A percentile compares a stretch with the other conserved stretches of the same genome.
phyloP scores from a whole-genome alignment of 2,113 vertebrate genomes.

The Cariama cristata region DNA sequence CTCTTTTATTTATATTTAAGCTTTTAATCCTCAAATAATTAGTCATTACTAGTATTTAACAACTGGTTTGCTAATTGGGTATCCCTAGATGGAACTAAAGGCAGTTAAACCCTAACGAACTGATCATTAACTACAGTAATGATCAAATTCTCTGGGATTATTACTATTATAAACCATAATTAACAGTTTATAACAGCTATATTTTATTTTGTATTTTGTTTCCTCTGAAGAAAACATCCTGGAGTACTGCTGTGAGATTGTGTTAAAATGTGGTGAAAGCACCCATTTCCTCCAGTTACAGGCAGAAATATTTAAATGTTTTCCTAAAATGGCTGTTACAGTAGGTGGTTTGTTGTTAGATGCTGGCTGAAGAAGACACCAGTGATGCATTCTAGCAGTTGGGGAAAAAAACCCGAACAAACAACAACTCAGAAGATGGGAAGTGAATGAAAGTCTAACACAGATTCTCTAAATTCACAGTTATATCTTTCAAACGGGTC shows the following conservation, averaged over 20 bases:
- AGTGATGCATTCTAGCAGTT: background rate
- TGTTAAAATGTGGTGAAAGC: background rate
- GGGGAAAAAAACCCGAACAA: background rate
- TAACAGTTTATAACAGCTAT: slow-evolving; percentile 68
- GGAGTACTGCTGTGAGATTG: background rate
- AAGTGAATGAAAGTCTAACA: background rate
- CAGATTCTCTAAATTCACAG: background rate
- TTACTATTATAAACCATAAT: slow-evolving; percentile 71
- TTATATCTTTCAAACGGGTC: background rate
- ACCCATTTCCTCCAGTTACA: background rate
- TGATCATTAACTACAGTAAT: slow-evolving; percentile 75
- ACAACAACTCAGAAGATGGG: accelerated
- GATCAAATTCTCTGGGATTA: slow-evolving; percentile 73
- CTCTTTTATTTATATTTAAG: slow-evolving; percentile 76
- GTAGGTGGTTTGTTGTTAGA: background rate
- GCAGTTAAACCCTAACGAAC: slow-evolving; percentile 70
- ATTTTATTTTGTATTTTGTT: slow-evolving; percentile 66
- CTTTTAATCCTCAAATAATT: slow-evolving; percentile 76
- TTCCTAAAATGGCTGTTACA: background rate
- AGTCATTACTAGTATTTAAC: slow-evolving; percentile 77
- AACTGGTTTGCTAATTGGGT: slow-evolving; percentile 73
- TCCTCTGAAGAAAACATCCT: slow-evolving; percentile 14
- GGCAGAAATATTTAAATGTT: background rate
- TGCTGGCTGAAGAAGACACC: background rate
- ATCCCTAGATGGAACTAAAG: slow-evolving; percentile 68